phyloP scores from a whole-genome alignment of 2,888 invertebrate genomes.

The Nomada ferruginata region DNA sequence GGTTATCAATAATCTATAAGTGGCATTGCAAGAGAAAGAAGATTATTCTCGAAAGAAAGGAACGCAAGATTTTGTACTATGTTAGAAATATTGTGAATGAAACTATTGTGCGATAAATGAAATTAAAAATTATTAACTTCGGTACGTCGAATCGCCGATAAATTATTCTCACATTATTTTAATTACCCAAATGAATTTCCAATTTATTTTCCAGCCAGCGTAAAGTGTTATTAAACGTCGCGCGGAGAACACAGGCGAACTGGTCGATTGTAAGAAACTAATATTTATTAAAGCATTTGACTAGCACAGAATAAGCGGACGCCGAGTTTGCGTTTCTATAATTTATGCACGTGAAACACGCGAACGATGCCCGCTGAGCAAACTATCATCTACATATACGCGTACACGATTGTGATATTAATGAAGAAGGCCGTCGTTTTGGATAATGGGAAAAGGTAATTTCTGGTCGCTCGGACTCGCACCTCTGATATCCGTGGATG shows the following conservation, averaged over 20 bases:
- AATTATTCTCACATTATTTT: too few species aligned
- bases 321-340: conserved; percentile 9
- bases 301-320: background rate
- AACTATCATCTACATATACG: background rate
- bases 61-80: too few species aligned
- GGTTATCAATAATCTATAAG: background rate
- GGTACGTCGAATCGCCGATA: too few species aligned
- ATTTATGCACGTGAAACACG: conserved; percentile 24
- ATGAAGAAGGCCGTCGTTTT: background rate
- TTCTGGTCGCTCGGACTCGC: conserved; percentile 37
- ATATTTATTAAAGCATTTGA: conserved; percentile 31
- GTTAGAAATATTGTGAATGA: background rate
- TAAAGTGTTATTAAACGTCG: background rate
- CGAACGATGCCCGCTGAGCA: background rate
- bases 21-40: background rate
- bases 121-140: too few species aligned
- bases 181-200: too few species aligned
- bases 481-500: conserved; percentile 81
- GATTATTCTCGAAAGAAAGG: too few species aligned
- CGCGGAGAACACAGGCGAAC: background rate
- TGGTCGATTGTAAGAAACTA: conserved; percentile 27
- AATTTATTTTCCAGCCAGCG: too few species aligned
- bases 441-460: background rate
- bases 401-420: background rate
- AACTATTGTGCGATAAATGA: background rate